Base-by-base conservation (phyloP, 2,113 vertebrate species). In the Serinus canaria region DNA sequence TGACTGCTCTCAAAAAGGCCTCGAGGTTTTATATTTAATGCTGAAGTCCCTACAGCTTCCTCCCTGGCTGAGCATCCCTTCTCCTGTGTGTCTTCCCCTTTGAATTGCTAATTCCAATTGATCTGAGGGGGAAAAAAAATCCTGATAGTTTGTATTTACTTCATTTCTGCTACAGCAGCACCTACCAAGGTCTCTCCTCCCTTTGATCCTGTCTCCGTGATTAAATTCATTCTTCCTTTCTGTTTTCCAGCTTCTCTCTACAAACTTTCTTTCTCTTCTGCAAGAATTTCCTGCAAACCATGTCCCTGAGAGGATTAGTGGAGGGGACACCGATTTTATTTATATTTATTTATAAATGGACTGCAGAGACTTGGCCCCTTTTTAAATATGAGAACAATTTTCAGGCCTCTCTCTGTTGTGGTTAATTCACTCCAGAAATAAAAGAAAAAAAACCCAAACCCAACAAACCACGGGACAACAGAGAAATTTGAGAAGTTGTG, bases 231-330 rank as follows among this genome's bases (percentile, higher is more conserved):
- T 90, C 28, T 93, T 89, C 44, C 83, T 83, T 95, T 95, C 92
- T 96, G 28, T 95, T 95, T 96, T 96, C 83, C 92, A 96, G 92
- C 95, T 93, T 82, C 77, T 86, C 83, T 83, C 85, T 49, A 64
- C 88, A 92, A 93, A 41, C 64, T 92, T 86, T 63, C 72, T 90
- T 55, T 90, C 19, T 4, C 33, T 94, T 15, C n/a, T 83, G 56
- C 80, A 55, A 93, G 92, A 67, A 67, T 66, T 91, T 80, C 87
- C 92, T 80, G 72, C 72, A 80, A 90, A 21, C 83, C 53, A 28
- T 58, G 68, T 59, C 84, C 75, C 72, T 83, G 33, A 47, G 82
- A 88, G 92, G 93, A 72, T 93, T 88, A 77, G 74, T 12, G 63
- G 50, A 74, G 76, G 84, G 82, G 55, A 53, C 59, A 81, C 82